Percentiles rank a stretch among this genome's conserved stretches.
Evolutionary conservation across 2,797 vertebrate species (phyloP).

Genomic region (Leptoclinus maculatus): DNA sequence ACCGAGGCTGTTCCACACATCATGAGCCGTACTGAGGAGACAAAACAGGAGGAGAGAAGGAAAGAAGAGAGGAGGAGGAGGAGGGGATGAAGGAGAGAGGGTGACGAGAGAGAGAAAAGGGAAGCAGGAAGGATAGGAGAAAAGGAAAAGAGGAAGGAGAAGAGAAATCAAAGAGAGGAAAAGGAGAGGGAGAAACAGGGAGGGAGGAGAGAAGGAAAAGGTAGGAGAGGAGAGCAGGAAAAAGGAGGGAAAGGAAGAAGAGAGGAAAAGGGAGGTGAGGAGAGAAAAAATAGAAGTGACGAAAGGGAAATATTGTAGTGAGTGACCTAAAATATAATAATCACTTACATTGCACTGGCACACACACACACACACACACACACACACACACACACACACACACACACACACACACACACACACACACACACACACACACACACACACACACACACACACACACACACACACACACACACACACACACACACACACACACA

Average conservation of each 20-base stretch:
- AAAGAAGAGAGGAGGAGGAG: no score
- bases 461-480: conserved; percentile 7
- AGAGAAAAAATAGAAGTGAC: background rate
- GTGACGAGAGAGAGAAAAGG: background rate
- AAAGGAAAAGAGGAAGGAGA: no score
- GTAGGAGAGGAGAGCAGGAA: no score
- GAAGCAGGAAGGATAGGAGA: background rate
- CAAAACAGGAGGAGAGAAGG: background rate
- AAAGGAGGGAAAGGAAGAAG: no score
- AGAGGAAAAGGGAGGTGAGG: background rate
- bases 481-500: conserved; percentile 41
- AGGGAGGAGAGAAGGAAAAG: background rate
- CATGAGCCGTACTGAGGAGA: conserved; percentile 90
- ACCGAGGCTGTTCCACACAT: conserved; percentile 97
- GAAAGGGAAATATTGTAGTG: background rate
- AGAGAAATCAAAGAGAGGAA: background rate
- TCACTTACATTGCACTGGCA: background rate
- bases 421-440: conserved; percentile 42
- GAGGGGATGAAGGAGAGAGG: background rate
- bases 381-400: conserved; percentile 30
- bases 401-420: conserved; percentile 25
- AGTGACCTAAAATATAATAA: background rate
- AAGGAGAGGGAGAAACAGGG: background rate
- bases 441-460: conserved; percentile 45
- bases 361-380: conserved; percentile 42